These are phyloP conservation scores for Oryzias melastigma DNA, from an alignment of 2,113 vertebrate species.

Conservation along the genomic window DNA sequence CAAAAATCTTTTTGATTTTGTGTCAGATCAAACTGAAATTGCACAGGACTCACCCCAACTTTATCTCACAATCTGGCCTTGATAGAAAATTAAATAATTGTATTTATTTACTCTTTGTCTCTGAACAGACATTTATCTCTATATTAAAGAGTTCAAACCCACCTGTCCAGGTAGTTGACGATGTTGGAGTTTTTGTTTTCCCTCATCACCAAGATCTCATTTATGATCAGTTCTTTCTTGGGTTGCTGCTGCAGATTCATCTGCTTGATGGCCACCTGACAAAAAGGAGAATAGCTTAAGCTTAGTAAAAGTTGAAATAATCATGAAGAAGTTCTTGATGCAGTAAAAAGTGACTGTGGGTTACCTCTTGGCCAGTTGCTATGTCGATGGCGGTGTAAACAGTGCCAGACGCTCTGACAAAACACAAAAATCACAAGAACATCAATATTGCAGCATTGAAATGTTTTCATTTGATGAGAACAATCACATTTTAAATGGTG, in stretches of 20 bases:
- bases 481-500: too few species aligned
- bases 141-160: constrained; percentile 34
- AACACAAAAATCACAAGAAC: constrained; percentile 49
- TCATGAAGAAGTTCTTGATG: not conserved
- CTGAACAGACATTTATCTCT: too few species aligned
- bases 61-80: too few species aligned
- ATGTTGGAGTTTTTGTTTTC: constrained; percentile 99
- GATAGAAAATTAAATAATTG: too few species aligned
- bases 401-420: constrained; percentile 90
- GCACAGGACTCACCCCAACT: too few species aligned
- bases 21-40: too few species aligned
- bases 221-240: constrained; percentile 99
- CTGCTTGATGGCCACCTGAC: constrained; percentile 97
- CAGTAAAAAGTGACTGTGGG: not conserved
- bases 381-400: constrained; percentile 99
- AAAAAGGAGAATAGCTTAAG: constrained; percentile 11
- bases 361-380: constrained; percentile 94
- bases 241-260: constrained; percentile 99
- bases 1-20: too few species aligned
- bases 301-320: not conserved
- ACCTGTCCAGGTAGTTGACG: constrained; percentile 99
- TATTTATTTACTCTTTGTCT: too few species aligned
- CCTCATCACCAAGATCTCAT: constrained; percentile 99
- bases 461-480: too few species aligned
- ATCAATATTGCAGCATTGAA: too few species aligned